Evolutionary conservation across 2,113 vertebrate species (phyloP).

Genomic region (Takifugu flavidus): DNA sequence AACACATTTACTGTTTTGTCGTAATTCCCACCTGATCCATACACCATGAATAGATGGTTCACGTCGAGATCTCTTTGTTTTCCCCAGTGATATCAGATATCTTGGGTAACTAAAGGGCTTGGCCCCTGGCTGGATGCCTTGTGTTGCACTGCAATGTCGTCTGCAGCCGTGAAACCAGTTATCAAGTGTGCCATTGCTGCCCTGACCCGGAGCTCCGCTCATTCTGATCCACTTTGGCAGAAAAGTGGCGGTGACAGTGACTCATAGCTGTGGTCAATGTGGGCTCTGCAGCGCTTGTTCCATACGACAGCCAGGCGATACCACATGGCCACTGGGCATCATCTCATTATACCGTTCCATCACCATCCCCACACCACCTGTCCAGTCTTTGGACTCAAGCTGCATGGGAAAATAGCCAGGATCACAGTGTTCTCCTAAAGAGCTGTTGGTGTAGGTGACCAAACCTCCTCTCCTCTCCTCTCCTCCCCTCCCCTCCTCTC

Average conservation of each 20-base stretch:
- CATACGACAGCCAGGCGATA: slow-evolving; percentile 58
- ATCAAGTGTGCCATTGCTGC: slow-evolving; percentile 38
- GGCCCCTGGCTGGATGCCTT: slow-evolving; percentile 2
- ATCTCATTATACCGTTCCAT: slow-evolving; percentile 57
- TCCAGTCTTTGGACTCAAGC: slow-evolving; percentile 65
- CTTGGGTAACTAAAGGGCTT: background rate
- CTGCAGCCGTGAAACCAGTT: slow-evolving; percentile 26
- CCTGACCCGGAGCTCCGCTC: slow-evolving; percentile 52
- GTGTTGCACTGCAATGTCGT: slow-evolving; percentile 29
- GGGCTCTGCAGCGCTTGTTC: slow-evolving; percentile 42
- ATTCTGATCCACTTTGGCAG: slow-evolving; percentile 58
- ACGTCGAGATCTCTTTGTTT: too few relatives aligned
- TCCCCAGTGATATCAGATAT: too few relatives aligned
- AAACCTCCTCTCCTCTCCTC: slow-evolving; percentile 13
- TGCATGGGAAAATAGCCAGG: slow-evolving; percentile 64
- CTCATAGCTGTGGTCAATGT: slow-evolving; percentile 55
- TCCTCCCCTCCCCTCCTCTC: too few relatives aligned
- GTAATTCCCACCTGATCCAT: too few relatives aligned
- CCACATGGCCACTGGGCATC: slow-evolving; percentile 67
- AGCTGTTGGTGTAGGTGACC: slow-evolving; percentile 41
- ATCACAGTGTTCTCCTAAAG: slow-evolving; percentile 65
- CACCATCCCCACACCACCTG: slow-evolving; percentile 75
- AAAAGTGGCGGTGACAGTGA: slow-evolving; percentile 59
- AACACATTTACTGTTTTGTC: too few relatives aligned
- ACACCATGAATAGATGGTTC: too few relatives aligned